Evolutionary conservation across 2,797 vertebrate genomes (phyloP), one percentile per base, ranked within the genome.

Genomic region (Cynodonichthys magdalenae): DNA sequence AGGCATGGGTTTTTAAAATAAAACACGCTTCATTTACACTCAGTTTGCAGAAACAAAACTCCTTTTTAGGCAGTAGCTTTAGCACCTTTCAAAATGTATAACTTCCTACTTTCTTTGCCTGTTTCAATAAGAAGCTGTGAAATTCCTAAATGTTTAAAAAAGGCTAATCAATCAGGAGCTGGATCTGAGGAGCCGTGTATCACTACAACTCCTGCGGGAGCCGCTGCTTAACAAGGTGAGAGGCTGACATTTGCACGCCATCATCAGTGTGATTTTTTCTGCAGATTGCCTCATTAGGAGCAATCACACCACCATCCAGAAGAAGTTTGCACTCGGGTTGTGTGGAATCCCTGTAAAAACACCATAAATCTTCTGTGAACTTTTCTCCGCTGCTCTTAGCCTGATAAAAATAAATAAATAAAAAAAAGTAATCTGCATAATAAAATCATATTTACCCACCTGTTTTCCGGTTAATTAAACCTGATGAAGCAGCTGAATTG

Each of bases 211-310:
- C 18, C 54, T 44, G 12, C 1, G 46, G 64, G 53, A 46, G 45
- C 27, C 34, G 11, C 59, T 10, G 29, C 45, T 27, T 42, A 44
- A 63, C 53, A 49, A 44, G 63, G 59, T 45, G 73, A 69, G 67
- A 72, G 64, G 45, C 53, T 71, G 59, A 49, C 65, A 70, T 85
- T 76, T 77, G 39, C 46, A 8, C 63, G 48, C 65, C 15, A 71
- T 72, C 50, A 34, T 19, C 66, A 75, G 60, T 53, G 53, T 2
- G 66, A 56, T 59, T 77, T 41, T 71, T 64, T 59, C 74, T 10
- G 55, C 60, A 80, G 80, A 87, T 83, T 70, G 72, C 48, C 76
- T 84, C 81, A 74, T 84, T 85, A 85, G 54, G 63, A 57, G 49
- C 77, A 80, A 86, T 87, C 71, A 63, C 65, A 53, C 61, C 54